phyloP scores from a whole-genome alignment of 2,113 vertebrate genomes.

The Osmerus eperlanus region DNA sequence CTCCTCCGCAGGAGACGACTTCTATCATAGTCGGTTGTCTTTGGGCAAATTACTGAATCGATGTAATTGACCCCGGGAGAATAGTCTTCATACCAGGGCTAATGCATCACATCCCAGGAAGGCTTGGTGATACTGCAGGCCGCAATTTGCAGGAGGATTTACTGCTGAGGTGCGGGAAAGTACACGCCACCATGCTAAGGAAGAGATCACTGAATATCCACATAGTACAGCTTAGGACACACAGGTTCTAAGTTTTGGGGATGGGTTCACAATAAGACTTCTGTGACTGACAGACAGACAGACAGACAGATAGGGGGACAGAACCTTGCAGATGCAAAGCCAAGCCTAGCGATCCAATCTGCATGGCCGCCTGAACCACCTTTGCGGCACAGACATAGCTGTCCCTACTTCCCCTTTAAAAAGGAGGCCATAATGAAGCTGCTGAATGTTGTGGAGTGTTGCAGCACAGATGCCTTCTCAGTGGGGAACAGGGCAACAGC shows the following conservation, averaged over 20 bases:
- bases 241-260: no score
- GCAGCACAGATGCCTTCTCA: not conserved
- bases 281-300: no score
- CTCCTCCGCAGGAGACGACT: constrained; percentile 29
- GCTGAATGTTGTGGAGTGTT: not conserved
- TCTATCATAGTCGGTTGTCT: constrained; percentile 23
- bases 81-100: constrained; percentile 20
- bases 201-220: not conserved
- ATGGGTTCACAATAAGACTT: no score
- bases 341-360: no score
- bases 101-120: constrained; percentile 38
- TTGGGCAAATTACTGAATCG: constrained; percentile 43
- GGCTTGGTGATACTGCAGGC: constrained; percentile 7
- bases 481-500: not conserved
- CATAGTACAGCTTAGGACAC: no score
- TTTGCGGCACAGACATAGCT: no score
- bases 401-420: no score
- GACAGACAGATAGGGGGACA: no score
- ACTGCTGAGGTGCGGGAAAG: not conserved
- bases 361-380: no score
- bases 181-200: not conserved
- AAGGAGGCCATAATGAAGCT: no score
- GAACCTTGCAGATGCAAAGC: no score
- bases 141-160: not conserved
- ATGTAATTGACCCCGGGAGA: constrained; percentile 41